Evolutionary conservation across 2,888 invertebrate species (phyloP), one percentile per base, ranked within the genome.

Genomic region (Melanostoma mellinum): DNA sequence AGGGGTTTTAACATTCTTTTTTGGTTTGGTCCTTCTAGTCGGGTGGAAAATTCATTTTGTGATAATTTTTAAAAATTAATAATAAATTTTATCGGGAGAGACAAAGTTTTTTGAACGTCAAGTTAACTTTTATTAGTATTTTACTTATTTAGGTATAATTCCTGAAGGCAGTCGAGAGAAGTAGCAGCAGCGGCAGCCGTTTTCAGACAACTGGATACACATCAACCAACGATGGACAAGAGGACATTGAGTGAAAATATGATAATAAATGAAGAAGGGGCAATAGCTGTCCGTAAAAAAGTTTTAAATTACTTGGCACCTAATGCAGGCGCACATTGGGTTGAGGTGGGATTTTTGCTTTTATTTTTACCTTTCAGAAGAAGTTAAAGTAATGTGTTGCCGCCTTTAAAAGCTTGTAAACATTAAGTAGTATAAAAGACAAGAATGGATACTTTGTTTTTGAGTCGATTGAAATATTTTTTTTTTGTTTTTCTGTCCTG

Each of bases 41-140:
- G 20, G 48, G 58, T n/a, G 50, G 38, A 71, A 72, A 79, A 71
- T 61, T 79, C 84, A 79, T 84, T 79, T 75, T 84, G 60, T 79
- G 84, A 84, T 84, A 84, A 79, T 79, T 84, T 84, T 79, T 56
- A 61, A 84, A 65, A 84, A 84, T 84, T 79, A 79, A 79, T 79
- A 84, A 79, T 53, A 84, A 65, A 84, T 82, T 82, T 72, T 73
- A 60, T 35, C 4, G 10, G 9, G 48, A 65, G 78, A 42, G 63
- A 78, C 53, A 74, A 84, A 78, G 58, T 84, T 78, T 67, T 20
- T 84, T 53, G 6, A 69, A 63, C 63, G 69, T 65, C 48, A 84
- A 84, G 65, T 67, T 67, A 79, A 84, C 84, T 84, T 84, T 84
- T 84, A 79, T 84, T 84, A 79, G 79, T 79, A 84, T 84, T 84